These are phyloP conservation scores for Megalopta genalis DNA, from an alignment of 1,140 invertebrate species.

Conservation along the genomic window DNA sequence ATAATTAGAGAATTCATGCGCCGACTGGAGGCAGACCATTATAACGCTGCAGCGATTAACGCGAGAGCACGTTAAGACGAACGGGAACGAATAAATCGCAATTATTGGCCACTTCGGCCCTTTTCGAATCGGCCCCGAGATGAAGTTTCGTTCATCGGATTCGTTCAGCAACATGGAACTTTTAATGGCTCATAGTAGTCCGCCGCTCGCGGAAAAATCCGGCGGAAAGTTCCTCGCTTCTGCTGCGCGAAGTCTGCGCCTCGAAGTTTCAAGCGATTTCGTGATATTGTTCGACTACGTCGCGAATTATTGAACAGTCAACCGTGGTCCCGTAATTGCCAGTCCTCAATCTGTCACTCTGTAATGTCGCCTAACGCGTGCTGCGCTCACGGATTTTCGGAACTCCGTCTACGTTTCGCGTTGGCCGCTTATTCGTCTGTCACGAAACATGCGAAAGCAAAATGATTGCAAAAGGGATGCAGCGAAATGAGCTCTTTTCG, in stretches of 20 bases:
- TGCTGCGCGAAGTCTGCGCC: constrained; percentile 36
- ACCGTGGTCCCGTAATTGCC: constrained; percentile 14
- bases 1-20: constrained; percentile 46
- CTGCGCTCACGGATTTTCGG: neutral
- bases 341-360: neutral
- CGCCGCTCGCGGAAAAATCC: constrained; percentile 43
- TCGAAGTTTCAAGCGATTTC: constrained; percentile 48
- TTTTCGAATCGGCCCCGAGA: constrained; percentile 19
- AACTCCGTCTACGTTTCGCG: no score
- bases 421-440: no score
- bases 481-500: no score
- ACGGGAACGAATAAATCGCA: constrained; percentile 42
- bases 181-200: constrained; percentile 55
- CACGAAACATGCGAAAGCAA: no score
- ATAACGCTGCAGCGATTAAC: constrained; percentile 31
- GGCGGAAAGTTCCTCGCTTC: constrained; percentile 24
- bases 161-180: constrained; percentile 57
- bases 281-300: constrained; percentile 49
- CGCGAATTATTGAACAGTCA: constrained; percentile 12
- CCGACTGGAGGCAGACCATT: constrained; percentile 4
- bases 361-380: neutral
- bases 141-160: constrained; percentile 57
- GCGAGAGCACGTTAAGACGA: constrained; percentile 6
- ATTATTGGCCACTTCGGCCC: constrained; percentile 57
- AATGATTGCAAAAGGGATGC: no score